phyloP scores from a whole-genome alignment of 1,140 invertebrate genomes.

The Hypsibius dujardini region DNA sequence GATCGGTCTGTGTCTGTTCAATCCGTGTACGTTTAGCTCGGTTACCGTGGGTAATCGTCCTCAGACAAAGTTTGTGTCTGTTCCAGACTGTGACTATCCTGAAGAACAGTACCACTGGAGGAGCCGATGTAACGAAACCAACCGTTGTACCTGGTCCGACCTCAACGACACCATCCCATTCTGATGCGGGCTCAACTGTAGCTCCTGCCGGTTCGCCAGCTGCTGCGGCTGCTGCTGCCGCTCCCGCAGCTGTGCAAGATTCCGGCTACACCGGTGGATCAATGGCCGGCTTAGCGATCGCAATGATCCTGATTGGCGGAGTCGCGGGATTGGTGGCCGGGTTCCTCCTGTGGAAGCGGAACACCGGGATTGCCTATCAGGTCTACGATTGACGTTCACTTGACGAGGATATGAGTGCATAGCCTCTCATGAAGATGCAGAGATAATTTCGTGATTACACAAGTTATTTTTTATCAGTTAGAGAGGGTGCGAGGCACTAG shows the following conservation, averaged over 20 bases:
- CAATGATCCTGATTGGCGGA: conserved; percentile 33
- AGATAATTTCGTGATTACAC: too few species aligned
- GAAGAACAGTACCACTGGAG: not conserved
- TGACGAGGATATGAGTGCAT: too few species aligned
- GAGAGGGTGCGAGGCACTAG: too few species aligned
- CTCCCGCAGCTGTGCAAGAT: not conserved
- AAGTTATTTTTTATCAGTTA: too few species aligned
- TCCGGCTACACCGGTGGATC: conserved; percentile 25
- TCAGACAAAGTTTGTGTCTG: too few species aligned
- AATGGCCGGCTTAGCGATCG: conserved; percentile 32
- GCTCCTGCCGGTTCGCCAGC: not conserved
- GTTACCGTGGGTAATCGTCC: too few species aligned
- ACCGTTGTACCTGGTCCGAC: not conserved
- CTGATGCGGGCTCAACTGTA: not conserved
- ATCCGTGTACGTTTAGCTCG: too few species aligned
- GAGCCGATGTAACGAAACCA: not conserved
- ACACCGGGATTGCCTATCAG: conserved; percentile 26
- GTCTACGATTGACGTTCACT: conserved; percentile 20
- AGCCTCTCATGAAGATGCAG: too few species aligned
- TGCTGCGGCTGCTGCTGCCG: not conserved
- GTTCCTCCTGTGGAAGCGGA: conserved; percentile 33
- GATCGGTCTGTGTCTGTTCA: too few species aligned
- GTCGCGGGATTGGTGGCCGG: conserved; percentile 32
- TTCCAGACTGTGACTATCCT: not conserved
- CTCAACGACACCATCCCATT: too few species aligned